phyloP scores from a whole-genome alignment of 2,113 vertebrate species.

The Chionomys nivalis region DNA sequence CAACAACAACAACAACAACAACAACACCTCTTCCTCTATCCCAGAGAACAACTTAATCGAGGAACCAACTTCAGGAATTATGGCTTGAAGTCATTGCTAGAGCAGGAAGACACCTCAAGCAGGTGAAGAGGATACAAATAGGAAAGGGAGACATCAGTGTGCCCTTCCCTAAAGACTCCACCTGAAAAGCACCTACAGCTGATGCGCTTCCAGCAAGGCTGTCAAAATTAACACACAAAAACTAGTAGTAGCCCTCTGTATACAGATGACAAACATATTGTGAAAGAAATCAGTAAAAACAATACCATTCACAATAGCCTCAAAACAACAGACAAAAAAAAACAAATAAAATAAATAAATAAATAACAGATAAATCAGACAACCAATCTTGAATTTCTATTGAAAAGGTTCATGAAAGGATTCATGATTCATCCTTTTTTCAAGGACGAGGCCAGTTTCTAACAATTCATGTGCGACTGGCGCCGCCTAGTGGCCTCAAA shows the following conservation, averaged over 20 bases:
- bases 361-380: not conserved
- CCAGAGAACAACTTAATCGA: slow-evolving; percentile 43
- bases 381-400: not conserved
- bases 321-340: not conserved
- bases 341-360: not conserved
- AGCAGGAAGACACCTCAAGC: not conserved
- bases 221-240: not conserved
- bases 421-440: too few relatives aligned
- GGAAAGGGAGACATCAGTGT: too few relatives aligned
- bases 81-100: not conserved
- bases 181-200: not conserved
- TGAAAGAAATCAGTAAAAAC: not conserved
- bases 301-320: not conserved
- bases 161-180: not conserved
- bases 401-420: not conserved
- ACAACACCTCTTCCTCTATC: not conserved
- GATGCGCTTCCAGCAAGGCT: not conserved
- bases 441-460: too few relatives aligned
- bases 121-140: too few relatives aligned
- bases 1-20: not conserved
- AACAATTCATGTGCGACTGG: slow-evolving; percentile 6
- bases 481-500: slow-evolving; percentile 5
- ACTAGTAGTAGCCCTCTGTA: too few relatives aligned
- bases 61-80: slow-evolving; percentile 19
- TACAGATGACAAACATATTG: not conserved